Evolutionary conservation across 2,113 vertebrate genomes (phyloP), one percentile per base, ranked within the genome.

Genomic region (Grus americana): DNA sequence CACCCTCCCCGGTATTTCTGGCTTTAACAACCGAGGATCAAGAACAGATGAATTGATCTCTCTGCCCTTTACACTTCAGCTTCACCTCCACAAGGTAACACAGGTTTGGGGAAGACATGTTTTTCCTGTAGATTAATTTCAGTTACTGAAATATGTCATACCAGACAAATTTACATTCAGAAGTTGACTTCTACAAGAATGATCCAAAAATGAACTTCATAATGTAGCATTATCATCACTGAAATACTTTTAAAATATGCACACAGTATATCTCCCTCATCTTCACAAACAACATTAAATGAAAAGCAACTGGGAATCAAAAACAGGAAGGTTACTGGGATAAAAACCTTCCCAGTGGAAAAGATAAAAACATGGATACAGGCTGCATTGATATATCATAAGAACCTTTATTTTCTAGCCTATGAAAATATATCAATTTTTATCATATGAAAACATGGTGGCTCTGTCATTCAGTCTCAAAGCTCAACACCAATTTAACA

Each of bases 401-500:
- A 7, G 10, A 85, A 68, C 3, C 38, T 68, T 36, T 36, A 21
- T 13, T 40, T 86, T n/a, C 18, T 40, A 52, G 21, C 3, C 57
- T 61, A 49, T 15, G 63, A 86, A 86, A 90, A 85, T 6, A 46
- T 1, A 81, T 7, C 4, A 14, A 27, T 88, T 71, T 92, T 65
- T n/a, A 40, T 9, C 73, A 30, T 1, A 76, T 22, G 17, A 76
- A 86, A 90, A 83, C 4, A 5, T 0, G 0, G 46, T 15, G 11
- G 14, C 9, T 73, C 30, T 17, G 10, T 54, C 34, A 70, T 26
- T 86, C 23, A 49, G 11, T 57, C 61, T 85, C 47, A 59, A 86
- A 78, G 29, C 42, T 86, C 65, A 84, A 55, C n/a, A n/a, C 18
- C 50, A 74, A 88, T 67, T 87, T 49, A 75, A 65, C 19, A 54